Conservation (phyloP, 1,140 invertebrate species). For the Zaprionus camerounensis region DNA sequence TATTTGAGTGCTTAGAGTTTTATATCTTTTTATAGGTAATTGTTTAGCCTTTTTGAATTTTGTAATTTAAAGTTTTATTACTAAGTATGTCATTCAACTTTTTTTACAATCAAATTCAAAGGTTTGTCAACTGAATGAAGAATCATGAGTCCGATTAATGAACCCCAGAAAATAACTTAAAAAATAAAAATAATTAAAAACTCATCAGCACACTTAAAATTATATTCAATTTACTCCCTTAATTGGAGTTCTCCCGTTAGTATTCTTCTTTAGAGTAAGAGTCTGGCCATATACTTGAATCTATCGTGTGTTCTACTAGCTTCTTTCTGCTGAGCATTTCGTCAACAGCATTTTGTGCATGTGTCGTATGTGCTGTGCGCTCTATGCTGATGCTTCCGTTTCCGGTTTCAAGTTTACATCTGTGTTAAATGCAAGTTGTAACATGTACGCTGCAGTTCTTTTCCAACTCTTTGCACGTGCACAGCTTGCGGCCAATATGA, state of each 20-base stretch:
- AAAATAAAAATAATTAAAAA: neutral
- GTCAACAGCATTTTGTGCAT: constrained; percentile 60
- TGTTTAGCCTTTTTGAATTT: neutral
- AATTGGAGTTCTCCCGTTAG: neutral
- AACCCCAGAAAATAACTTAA: too few species aligned
- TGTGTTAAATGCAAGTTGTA: constrained; percentile 65
- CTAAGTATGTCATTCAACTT: too few species aligned
- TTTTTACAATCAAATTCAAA: too few species aligned
- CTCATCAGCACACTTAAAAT: neutral
- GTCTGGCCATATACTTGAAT: neutral
- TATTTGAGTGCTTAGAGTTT: too few species aligned
- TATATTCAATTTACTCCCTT: neutral
- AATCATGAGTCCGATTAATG: too few species aligned
- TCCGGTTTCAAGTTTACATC: constrained; percentile 59
- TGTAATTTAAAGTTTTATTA: too few species aligned
- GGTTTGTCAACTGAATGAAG: too few species aligned
- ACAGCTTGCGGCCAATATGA: constrained; percentile 59
- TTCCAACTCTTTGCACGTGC: constrained; percentile 43
- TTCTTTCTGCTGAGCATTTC: constrained; percentile 30
- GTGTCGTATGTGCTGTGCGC: neutral
- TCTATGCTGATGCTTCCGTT: constrained; percentile 60
- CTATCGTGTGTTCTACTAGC: neutral
- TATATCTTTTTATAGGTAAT: too few species aligned
- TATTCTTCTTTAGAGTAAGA: neutral
- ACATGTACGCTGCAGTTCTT: constrained; percentile 52